A percentile compares a stretch with the other conserved stretches of the same genome.
Conservation (phyloP, 2,888 invertebrate species). For the Choristoneura rosaceana region DNA sequence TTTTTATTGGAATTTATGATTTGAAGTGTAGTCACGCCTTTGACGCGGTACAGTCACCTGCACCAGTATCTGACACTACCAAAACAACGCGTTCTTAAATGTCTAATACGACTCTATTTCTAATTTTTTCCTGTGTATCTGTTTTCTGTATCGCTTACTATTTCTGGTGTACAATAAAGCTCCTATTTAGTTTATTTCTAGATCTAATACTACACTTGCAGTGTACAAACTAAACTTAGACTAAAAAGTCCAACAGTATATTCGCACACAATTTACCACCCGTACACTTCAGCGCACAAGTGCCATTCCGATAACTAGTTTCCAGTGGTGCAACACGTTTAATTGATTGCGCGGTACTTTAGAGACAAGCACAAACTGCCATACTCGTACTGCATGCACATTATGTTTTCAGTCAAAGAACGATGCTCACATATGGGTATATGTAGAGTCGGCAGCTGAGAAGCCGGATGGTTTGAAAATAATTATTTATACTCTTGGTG, state of each 20-base stretch:
- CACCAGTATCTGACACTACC: too few species aligned
- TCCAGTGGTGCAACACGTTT: conserved; percentile 49
- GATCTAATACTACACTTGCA: too few species aligned
- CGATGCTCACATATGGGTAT: not conserved
- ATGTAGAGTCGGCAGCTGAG: not conserved
- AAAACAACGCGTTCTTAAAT: too few species aligned
- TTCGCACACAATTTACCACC: conserved; percentile 2
- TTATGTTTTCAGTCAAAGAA: not conserved
- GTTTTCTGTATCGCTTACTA: too few species aligned
- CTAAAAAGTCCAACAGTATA: not conserved
- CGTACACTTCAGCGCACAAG: conserved; percentile 44
- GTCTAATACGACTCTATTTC: too few species aligned
- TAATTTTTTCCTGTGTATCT: too few species aligned
- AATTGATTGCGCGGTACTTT: conserved; percentile 9
- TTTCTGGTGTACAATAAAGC: too few species aligned
- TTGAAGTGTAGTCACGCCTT: too few species aligned
- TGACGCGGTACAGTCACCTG: too few species aligned
- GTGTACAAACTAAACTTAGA: not conserved
- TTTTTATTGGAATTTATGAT: too few species aligned
- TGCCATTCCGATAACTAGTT: conserved; percentile 52
- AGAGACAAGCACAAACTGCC: not conserved
- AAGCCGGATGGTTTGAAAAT: not conserved
- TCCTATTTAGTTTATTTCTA: too few species aligned
- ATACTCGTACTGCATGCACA: not conserved
- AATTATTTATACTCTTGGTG: not conserved